A percentile compares a stretch with the other conserved stretches of the same genome.
Evolutionary conservation across 2,888 invertebrate species (phyloP).

Genomic region (Monochamus alternatus): DNA sequence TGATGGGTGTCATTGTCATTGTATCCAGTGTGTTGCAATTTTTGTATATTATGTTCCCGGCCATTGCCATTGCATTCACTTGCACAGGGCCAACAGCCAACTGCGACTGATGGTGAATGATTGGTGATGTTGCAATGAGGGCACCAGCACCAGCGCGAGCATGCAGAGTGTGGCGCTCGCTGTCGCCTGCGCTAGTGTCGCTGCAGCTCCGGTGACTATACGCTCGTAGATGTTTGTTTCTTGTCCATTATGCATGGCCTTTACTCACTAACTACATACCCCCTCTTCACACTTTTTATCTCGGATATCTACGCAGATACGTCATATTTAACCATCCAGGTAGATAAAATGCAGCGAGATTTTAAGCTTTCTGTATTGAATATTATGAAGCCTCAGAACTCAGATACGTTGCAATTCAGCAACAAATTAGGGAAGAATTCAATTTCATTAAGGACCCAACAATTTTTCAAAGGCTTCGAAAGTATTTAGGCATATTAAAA

Average conservation of each 20-base stretch:
- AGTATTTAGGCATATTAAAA: no score
- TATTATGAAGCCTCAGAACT: no score
- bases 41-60: constrained; percentile 57
- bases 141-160: constrained; percentile 70
- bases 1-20: constrained; percentile 56
- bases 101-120: constrained; percentile 58
- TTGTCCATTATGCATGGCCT: constrained; percentile 6
- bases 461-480: no score
- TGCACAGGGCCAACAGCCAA: constrained; percentile 66
- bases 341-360: no score
- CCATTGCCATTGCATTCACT: constrained; percentile 64
- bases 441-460: no score
- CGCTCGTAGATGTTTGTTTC: constrained; percentile 45
- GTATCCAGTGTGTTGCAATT: constrained; percentile 55
- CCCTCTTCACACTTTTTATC: neutral
- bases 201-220: constrained; percentile 55
- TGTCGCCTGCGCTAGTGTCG: constrained; percentile 49
- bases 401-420: no score
- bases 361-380: no score
- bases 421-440: no score
- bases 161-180: constrained; percentile 66
- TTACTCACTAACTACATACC: neutral
- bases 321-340: no score
- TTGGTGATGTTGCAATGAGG: constrained; percentile 67
- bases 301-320: no score